Percentiles rank a stretch among this genome's conserved stretches.
phyloP scores from a whole-genome alignment of 2,113 vertebrate genomes.

The Scytalopus superciliaris region DNA sequence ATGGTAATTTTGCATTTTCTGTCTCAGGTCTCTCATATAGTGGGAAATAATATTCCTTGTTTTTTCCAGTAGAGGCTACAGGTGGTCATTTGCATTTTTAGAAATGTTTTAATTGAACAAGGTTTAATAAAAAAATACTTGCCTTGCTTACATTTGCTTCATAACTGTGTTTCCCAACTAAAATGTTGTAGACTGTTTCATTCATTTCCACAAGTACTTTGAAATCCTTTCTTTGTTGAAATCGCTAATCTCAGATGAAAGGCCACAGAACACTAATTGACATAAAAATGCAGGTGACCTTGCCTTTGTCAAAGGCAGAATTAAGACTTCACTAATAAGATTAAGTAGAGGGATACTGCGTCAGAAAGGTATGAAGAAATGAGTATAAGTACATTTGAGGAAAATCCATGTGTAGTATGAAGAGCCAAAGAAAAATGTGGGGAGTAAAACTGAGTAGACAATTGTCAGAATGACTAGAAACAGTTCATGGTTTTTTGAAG shows the following conservation, averaged over 20 bases:
- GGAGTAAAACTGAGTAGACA: background rate
- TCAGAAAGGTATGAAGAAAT: background rate
- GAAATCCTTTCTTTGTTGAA: background rate
- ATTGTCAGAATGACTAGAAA: background rate
- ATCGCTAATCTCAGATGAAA: background rate
- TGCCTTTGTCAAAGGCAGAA: background rate
- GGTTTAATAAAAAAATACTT: background rate
- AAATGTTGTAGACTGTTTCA: background rate
- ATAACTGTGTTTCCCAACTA: background rate
- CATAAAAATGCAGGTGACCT: background rate
- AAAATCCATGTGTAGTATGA: background rate
- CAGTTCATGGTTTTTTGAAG: background rate
- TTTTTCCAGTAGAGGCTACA: background rate
- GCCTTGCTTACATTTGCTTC: background rate
- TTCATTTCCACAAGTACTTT: background rate
- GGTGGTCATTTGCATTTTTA: background rate
- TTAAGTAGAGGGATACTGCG: background rate
- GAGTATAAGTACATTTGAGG: background rate
- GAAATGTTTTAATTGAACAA: background rate
- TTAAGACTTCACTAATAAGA: background rate
- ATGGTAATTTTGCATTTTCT: background rate
- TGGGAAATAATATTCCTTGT: background rate
- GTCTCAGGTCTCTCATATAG: background rate
- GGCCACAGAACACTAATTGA: background rate
- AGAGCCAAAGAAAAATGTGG: background rate